Conservation (phyloP, 2,113 vertebrate species). For the human (Homo sapiens) region GRCh38 chr14:77903001-77903500, state of each 20-base stretch:
- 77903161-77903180: constrained; percentile 64
- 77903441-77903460: constrained; percentile 59
- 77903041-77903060: constrained; percentile 77
- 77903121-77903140: constrained; percentile 76
- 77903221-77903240: constrained; percentile 80
- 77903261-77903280: constrained; percentile 78
- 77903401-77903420: constrained; percentile 22
- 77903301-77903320: constrained; percentile 84
- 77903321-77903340: constrained; percentile 72
- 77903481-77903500: not conserved
- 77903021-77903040: constrained; percentile 73
- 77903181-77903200: constrained; percentile 65
- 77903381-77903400: constrained; percentile 60
- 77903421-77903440: constrained; percentile 66
- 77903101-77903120: constrained; percentile 78
- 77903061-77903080: constrained; percentile 74
- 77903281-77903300: constrained; percentile 81
- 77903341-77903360: constrained; percentile 83
- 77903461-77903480: constrained; percentile 14
- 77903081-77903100: constrained; percentile 80
- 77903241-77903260: constrained; percentile 74
- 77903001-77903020: constrained; percentile 75
- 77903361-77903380: constrained; percentile 75
- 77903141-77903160: constrained; percentile 82
- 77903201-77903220: constrained; percentile 68